Base-by-base conservation (phyloP, 2,797 vertebrate genomes). In the Florisuga fusca region DNA sequence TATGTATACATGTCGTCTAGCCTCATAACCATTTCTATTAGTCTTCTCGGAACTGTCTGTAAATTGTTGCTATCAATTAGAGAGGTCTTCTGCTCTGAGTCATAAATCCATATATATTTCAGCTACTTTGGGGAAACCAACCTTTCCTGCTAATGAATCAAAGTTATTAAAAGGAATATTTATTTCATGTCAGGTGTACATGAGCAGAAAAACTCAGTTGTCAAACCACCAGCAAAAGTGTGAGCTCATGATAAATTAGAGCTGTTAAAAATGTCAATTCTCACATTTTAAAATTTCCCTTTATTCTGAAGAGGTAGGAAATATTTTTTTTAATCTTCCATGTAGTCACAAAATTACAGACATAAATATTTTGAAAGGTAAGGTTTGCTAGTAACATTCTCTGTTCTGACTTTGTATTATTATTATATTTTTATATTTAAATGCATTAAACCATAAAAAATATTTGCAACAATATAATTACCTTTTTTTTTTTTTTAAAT, bases 21-120 rank as follows among this genome's bases (percentile, higher is more conserved):
- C 84, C 92, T 93, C 89, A 90, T 96, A 96, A 97, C 82, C 89
- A 61, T 95, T 96, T 95, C 92, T 97, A 96, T 95, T 95, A 94
- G 94, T 95, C 93, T 96, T 96, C 96, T 96, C 95, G 95, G 94
- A 96, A 96, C 69, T 88, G 82, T 69, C 82, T 91, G 94, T 96
- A 97, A 96, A 93, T 95, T 96, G 93, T 96, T 93, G 90, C 93
- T 95, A 93, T 93, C 93, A 90, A 91, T 95, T 94, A 93, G 58
- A 93, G 87, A 89, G 95, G 89, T 95, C 94, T 93, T 89, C 76
- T 96, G 69, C 84, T 94, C 92, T 67, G 66, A 82, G 74, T 90
- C 94, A 90, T 96, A 96, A 96, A 96, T 96, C 85, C 87, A 84
- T 59, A 91, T 59, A 69, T 78, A 93, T 95, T 96, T 93, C 16